Evolutionary conservation across 2,888 invertebrate genomes (phyloP).

Genomic region (Epinotia bilunana): DNA sequence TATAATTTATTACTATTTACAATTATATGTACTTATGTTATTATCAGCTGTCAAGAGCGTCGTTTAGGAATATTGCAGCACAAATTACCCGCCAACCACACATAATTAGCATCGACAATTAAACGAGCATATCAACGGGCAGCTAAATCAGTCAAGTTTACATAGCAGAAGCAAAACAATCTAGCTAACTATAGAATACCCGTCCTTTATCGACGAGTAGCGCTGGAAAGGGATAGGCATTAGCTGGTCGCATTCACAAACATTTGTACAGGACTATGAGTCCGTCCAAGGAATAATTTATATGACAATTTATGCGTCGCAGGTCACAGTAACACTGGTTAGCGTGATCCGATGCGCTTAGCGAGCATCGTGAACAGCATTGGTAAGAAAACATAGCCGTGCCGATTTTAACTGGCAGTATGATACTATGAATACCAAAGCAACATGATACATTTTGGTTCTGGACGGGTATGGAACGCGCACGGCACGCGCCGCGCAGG

Average conservation of each 20-base stretch:
- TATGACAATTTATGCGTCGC: no score
- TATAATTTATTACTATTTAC: no score
- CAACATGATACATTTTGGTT: not conserved
- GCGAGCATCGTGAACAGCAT: not conserved
- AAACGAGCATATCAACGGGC: slow-evolving; percentile 42
- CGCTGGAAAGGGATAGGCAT: slow-evolving; percentile 11
- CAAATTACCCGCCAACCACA: slow-evolving; percentile 14
- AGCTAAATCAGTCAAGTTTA: slow-evolving; percentile 45
- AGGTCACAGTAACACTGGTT: not conserved
- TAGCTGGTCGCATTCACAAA: no score
- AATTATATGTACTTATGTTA: not conserved
- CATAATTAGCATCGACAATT: slow-evolving; percentile 35
- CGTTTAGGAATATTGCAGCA: slow-evolving; percentile 26
- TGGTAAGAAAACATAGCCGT: slow-evolving; percentile 12
- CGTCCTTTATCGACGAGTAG: slow-evolving; percentile 2
- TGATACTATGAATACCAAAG: not conserved
- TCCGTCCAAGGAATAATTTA: no score
- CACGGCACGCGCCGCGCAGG: slow-evolving; percentile 25
- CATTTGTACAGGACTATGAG: no score
- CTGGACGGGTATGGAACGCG: slow-evolving; percentile 9
- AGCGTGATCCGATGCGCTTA: not conserved
- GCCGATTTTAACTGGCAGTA: not conserved
- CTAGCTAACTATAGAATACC: slow-evolving; percentile 16
- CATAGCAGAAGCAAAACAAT: slow-evolving; percentile 38
- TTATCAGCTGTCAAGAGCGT: slow-evolving; percentile 48